phyloP scores from a whole-genome alignment of 2,113 vertebrate genomes.

The Podiceps cristatus region DNA sequence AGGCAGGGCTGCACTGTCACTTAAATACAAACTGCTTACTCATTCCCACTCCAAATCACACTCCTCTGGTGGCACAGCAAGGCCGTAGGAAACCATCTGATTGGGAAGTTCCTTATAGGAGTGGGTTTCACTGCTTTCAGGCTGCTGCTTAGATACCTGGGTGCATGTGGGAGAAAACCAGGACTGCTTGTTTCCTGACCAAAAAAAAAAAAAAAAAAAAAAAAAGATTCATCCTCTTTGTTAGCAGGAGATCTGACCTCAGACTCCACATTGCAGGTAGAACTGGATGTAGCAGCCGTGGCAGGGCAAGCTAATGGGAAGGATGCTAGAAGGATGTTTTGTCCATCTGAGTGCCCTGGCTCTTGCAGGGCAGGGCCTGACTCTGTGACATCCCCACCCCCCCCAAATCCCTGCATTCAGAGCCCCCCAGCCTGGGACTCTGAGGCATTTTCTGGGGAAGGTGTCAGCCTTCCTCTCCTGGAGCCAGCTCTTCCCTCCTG shows the following conservation, averaged over 20 bases:
- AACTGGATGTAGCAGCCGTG: not conserved
- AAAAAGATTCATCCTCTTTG: not conserved
- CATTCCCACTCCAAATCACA: not conserved
- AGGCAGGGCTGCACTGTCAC: not conserved
- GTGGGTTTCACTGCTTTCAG: not conserved
- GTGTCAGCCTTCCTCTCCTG: not conserved
- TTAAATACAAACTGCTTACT: slow-evolving; percentile 42
- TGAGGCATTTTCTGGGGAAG: not conserved
- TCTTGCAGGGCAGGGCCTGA: not conserved
- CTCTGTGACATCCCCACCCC: not conserved
- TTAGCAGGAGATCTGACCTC: not conserved
- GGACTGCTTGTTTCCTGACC: not conserved
- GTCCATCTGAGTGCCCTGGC: not conserved
- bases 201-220: not conserved
- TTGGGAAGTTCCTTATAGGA: not conserved
- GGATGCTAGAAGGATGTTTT: not conserved
- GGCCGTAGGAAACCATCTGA: not conserved
- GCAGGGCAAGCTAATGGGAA: not conserved
- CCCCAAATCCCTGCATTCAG: not conserved
- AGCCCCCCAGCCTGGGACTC: not conserved
- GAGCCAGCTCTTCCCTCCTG: not conserved
- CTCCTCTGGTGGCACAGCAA: not conserved
- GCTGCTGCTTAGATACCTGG: not conserved
- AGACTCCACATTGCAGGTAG: fast-evolving
- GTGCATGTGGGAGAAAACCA: not conserved